Evolutionary conservation across 2,888 invertebrate species (phyloP).

Genomic region (Buathra laborator): DNA sequence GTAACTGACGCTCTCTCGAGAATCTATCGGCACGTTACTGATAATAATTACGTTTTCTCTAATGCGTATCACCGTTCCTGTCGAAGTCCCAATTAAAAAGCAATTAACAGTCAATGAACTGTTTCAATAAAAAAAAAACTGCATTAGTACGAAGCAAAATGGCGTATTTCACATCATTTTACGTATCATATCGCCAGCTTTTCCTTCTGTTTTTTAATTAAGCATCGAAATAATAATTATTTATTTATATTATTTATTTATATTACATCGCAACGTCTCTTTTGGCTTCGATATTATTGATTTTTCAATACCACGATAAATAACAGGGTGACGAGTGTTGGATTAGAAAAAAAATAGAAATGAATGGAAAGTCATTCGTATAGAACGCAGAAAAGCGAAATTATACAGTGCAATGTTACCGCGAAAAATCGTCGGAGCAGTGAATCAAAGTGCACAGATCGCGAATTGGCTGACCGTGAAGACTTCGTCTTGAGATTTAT

Average conservation of each 20-base stretch:
- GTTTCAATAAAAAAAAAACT: too few species aligned
- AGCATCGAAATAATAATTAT: not conserved
- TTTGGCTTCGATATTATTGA: not conserved
- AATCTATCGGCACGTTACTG: not conserved
- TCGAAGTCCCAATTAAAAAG: too few species aligned
- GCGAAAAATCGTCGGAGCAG: not conserved
- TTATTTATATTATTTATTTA: not conserved
- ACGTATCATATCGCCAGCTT: too few species aligned
- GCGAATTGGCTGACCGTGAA: not conserved
- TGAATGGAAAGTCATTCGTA: not conserved
- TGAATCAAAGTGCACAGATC: not conserved
- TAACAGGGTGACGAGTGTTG: not conserved
- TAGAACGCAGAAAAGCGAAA: not conserved
- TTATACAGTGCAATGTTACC: not conserved
- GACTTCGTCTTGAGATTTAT: not conserved
- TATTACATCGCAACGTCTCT: not conserved
- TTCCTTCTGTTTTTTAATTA: not conserved
- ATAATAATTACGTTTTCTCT: not conserved
- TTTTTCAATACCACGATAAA: not conserved
- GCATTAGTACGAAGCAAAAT: too few species aligned
- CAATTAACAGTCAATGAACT: too few species aligned
- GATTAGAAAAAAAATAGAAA: not conserved
- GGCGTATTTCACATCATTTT: too few species aligned
- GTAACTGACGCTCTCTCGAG: not conserved
- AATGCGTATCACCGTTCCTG: too few species aligned